Percentiles rank a stretch among this genome's conserved stretches.
phyloP scores from a whole-genome alignment of 23 tunicate species.

The Pegea sp. region DNA sequence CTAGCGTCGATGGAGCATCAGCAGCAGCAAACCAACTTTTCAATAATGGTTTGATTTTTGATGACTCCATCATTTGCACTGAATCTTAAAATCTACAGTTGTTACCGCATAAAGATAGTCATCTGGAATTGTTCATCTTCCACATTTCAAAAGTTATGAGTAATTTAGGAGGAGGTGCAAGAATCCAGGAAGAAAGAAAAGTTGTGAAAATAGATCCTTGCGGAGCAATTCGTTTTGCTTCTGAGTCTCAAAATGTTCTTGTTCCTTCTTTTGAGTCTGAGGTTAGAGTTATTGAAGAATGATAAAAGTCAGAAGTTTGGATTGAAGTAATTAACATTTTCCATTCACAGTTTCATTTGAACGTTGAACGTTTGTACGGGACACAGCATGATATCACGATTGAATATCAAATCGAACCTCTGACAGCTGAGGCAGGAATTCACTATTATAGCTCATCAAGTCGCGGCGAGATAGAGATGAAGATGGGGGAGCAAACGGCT shows the following conservation, averaged over 20 bases:
- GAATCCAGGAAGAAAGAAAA: constrained; percentile 7
- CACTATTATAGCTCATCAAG: constrained; percentile 4
- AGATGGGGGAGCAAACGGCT: constrained; percentile 11
- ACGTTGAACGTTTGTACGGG: constrained; percentile 54
- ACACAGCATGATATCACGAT: constrained; percentile 27
- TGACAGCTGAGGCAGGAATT: constrained; percentile 6
- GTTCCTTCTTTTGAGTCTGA: too few relatives aligned
- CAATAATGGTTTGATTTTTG: constrained; percentile 23
- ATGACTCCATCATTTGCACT: background rate
- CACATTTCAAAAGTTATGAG: constrained; percentile 17
- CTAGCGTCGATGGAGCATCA: constrained; percentile 7
- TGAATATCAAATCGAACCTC: constrained; percentile 14
- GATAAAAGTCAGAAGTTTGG: constrained; percentile 6
- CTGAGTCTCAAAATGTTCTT: constrained; percentile 8
- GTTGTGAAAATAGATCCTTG: constrained; percentile 53
- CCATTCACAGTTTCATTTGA: constrained; percentile 34
- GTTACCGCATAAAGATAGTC: constrained; percentile 5
- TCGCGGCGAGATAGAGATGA: constrained; percentile 3
- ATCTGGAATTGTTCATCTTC: constrained; percentile 9
- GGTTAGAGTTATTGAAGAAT: too few relatives aligned
- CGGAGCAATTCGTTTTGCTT: constrained; percentile 42
- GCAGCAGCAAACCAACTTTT: constrained; percentile 8
- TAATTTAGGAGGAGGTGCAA: constrained; percentile 18
- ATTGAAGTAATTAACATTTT: background rate
- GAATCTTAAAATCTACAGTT: constrained; percentile 10